Evolutionary conservation across 2,888 invertebrate genomes (phyloP), one percentile per base, ranked within the genome.

Genomic region (Selenia dentaria): DNA sequence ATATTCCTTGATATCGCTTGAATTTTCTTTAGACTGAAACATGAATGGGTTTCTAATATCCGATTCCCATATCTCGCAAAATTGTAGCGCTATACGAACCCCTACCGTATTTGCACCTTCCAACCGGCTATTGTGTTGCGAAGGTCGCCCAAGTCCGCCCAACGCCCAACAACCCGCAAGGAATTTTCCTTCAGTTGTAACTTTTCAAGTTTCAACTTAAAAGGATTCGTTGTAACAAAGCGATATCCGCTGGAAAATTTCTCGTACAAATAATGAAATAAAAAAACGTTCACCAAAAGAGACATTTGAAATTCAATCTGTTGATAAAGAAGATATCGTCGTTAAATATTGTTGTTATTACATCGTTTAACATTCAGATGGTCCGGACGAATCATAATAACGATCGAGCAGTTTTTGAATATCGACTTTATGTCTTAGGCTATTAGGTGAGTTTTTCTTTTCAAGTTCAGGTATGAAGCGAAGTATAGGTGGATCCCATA

Each of bases 301-400:
- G 20, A 12, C 31, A 36, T 46, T 39, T 26, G 31, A 16, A 32
- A 45, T 45, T 34, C 39, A 45, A 29, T 45, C 35, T 35, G 29
- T 36, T 29, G 31, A 35, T 46, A 40, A 40, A 36, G 35, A 40
- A 40, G 46, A 40, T 46, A 41, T 47, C 41, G 37, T 47, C 32
- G 36, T 47, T 40, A 47, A 47, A 49, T 43, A 36, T 35, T 39
- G 43, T 43, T 43, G 48, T 43, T 36, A 43, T 49, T 27, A 36
- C 39, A 20, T 39, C 35, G 39, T 49, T 42, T 49, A 43, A 49
- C 38, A 49, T 49, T 43, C 49, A 35, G 31, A 39, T 28, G 34
- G 32, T 36, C n/a, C 43, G 31, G 33, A 9, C 31, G 47, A 39
- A 38, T 39, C 31, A 20, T 37, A 42, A 48, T 43, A 42, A 42